These are phyloP conservation scores for Bombylius discolor DNA, from an alignment of 2,888 invertebrate genomes.

Conservation along the genomic window DNA sequence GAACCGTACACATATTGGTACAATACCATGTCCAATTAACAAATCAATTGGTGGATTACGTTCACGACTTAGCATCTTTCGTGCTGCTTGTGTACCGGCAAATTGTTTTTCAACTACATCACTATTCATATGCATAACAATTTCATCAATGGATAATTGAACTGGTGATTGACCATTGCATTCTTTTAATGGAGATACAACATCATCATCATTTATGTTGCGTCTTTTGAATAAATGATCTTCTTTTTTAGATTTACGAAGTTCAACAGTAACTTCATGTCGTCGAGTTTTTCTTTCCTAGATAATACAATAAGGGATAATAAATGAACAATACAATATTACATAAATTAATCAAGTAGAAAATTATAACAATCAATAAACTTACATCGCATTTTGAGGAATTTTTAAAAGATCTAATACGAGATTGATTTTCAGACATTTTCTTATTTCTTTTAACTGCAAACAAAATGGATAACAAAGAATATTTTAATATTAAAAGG, in stretches of 20 bases:
- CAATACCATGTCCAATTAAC: conserved; percentile 72
- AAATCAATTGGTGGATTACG: conserved; percentile 81
- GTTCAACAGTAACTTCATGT: conserved; percentile 75
- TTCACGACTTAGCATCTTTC: conserved; percentile 78
- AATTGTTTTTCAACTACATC: conserved; percentile 49
- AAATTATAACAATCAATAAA: no score
- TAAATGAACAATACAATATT: no score
- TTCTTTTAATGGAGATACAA: conserved; percentile 39
- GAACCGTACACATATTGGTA: conserved; percentile 69
- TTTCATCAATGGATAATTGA: conserved; percentile 53
- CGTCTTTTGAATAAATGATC: conserved; percentile 85
- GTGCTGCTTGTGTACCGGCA: conserved; percentile 63
- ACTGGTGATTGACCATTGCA: conserved; percentile 33
- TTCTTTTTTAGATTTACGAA: conserved; percentile 87
- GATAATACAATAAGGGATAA: no score
- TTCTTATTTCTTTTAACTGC: background rate
- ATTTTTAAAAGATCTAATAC: background rate
- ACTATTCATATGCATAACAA: conserved; percentile 57
- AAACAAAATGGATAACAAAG: no score
- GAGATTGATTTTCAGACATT: background rate
- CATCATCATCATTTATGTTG: conserved; percentile 53
- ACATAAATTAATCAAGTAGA: no score
- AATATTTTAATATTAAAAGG: no score
- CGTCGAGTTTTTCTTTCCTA: conserved; percentile 66
- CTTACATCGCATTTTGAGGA: background rate